Conservation (phyloP, 2,113 vertebrate species). For the Marmota flaviventris region DNA sequence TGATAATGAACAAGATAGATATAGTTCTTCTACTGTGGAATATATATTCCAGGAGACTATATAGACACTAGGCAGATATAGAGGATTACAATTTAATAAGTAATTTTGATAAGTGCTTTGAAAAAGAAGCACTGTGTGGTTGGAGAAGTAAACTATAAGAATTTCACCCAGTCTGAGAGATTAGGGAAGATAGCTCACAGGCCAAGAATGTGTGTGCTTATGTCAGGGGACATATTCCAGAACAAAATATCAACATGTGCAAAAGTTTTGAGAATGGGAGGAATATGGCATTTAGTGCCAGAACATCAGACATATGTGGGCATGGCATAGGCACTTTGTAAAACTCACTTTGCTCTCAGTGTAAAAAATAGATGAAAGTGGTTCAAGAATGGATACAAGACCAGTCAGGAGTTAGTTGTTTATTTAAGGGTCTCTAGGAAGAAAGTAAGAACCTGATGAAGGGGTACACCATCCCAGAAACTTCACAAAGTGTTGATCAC, state of each 20-base stretch:
- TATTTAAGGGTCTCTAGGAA: not conserved
- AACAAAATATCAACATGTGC: not conserved
- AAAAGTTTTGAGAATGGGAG: not conserved
- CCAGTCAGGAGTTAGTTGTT: not conserved
- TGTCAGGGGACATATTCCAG: not conserved
- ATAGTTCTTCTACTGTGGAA: not conserved
- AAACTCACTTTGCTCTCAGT: not conserved
- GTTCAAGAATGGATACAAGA: not conserved
- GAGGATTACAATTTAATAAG: not conserved
- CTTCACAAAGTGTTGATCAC: not conserved
- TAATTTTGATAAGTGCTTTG: not conserved
- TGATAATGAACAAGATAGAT: not conserved
- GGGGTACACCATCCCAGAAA: not conserved
- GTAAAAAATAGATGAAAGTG: not conserved
- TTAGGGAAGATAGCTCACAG: not conserved
- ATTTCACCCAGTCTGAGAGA: not conserved
- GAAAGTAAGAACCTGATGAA: not conserved
- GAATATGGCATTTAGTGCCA: not conserved
- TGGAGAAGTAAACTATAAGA: not conserved
- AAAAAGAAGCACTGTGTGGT: not conserved
- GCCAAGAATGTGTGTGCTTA: not conserved
- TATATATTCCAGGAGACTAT: not conserved
- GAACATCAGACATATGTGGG: not conserved
- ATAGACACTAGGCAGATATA: not conserved
- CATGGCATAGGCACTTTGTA: not conserved